These are phyloP conservation scores for Lysandra bellargus DNA, from an alignment of 2,888 invertebrate species.

Conservation along the genomic window DNA sequence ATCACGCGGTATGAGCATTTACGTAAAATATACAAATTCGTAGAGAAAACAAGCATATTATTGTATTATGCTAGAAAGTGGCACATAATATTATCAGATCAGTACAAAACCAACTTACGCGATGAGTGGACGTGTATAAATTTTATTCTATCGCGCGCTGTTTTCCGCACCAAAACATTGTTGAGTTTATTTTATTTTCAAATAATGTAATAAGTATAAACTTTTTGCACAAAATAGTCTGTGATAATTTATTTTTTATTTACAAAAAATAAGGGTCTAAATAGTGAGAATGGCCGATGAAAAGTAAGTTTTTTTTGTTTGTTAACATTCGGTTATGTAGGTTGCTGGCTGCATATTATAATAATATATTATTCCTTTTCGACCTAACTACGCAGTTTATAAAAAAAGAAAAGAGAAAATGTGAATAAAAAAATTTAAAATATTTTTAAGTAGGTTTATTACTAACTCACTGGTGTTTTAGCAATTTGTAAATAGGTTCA, in stretches of 20 bases:
- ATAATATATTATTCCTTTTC: too few species aligned
- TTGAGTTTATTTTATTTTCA: constrained; percentile 40
- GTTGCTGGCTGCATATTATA: background rate
- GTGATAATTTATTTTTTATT: constrained; percentile 58
- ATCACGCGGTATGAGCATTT: constrained; percentile 35
- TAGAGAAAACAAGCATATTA: constrained; percentile 46
- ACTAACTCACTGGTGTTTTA: too few species aligned
- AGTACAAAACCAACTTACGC: constrained; percentile 44
- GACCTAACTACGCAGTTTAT: background rate
- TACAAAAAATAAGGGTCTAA: constrained; percentile 44
- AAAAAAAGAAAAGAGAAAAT: background rate
- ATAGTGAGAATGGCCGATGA: constrained; percentile 58
- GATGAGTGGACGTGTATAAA: constrained; percentile 40
- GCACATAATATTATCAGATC: constrained; percentile 42
- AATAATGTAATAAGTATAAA: constrained; percentile 48
- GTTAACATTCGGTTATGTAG: background rate
- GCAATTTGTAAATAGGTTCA: too few species aligned
- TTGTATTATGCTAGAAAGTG: constrained; percentile 46
- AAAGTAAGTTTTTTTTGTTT: constrained; percentile 56
- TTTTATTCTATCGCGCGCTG: constrained; percentile 38
- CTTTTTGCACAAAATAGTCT: constrained; percentile 43
- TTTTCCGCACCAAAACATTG: constrained; percentile 37
- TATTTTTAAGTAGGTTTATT: too few species aligned
- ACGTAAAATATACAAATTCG: constrained; percentile 37
- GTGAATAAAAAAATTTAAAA: background rate